Evolutionary conservation across 2,888 invertebrate genomes (phyloP).

Genomic region (Endotricha flammealis): DNA sequence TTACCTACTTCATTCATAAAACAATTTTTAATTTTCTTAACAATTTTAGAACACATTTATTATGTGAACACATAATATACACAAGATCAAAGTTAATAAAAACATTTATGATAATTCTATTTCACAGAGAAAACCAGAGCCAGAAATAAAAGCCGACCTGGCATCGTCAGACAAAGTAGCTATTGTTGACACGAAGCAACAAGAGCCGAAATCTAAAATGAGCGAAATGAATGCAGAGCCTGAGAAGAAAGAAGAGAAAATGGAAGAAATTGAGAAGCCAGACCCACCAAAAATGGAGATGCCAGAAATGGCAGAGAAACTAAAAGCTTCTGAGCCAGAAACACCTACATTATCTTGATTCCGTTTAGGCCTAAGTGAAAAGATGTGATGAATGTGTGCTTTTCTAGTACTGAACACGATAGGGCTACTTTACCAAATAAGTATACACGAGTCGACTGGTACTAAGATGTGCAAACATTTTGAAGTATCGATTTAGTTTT

Average conservation of each 20-base stretch:
- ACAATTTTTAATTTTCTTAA: no score
- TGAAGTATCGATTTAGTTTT: constrained; percentile 36
- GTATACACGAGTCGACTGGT: constrained; percentile 30
- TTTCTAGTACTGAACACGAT: constrained; percentile 13
- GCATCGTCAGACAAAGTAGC: constrained; percentile 11
- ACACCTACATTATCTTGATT: constrained; percentile 11
- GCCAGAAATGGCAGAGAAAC: constrained; percentile 23
- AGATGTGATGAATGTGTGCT: constrained; percentile 22
- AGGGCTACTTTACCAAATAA: constrained; percentile 69
- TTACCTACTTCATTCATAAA: no score
- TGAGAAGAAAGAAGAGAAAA: constrained; percentile 25
- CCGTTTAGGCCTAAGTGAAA: constrained; percentile 17
- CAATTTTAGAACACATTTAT: no score
- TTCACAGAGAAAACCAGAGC: constrained; percentile 39
- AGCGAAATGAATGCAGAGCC: constrained; percentile 68
- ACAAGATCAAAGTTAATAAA: neutral
- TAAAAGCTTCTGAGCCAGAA: constrained; percentile 17
- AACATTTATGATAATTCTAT: neutral
- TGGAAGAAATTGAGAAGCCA: constrained; percentile 37
- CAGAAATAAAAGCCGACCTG: constrained; percentile 35
- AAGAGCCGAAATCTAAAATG: constrained; percentile 43
- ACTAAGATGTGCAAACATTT: constrained; percentile 11
- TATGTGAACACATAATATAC: no score
- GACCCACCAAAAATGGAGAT: constrained; percentile 25
- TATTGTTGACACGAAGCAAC: neutral